Evolutionary conservation across 1,140 invertebrate genomes (phyloP).

Genomic region (Saccostrea glomerata): DNA sequence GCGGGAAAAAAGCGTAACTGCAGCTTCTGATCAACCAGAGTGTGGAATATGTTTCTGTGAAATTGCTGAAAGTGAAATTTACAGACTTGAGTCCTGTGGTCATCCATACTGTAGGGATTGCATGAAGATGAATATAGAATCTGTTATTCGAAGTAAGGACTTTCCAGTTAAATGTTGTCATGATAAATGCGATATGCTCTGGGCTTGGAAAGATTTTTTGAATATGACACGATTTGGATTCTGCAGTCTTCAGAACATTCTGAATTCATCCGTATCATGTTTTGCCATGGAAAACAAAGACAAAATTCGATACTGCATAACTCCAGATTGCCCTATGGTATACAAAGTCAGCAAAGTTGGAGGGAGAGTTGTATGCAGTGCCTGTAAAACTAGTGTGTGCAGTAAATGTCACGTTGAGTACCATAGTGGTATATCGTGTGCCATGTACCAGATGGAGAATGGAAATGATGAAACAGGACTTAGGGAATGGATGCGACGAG

Average conservation of each 20-base stretch:
- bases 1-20: not conserved
- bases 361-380: conserved; percentile 60
- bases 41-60: conserved; percentile 71
- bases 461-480: conserved; percentile 42
- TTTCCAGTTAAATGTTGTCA: conserved; percentile 68
- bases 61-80: conserved; percentile 63
- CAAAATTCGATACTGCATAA: conserved; percentile 66
- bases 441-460: conserved; percentile 58
- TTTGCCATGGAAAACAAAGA: conserved; percentile 61
- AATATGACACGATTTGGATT: conserved; percentile 45
- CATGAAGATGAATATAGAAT: conserved; percentile 58
- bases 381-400: conserved; percentile 66
- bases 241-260: conserved; percentile 48
- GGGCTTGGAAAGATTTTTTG: conserved; percentile 63
- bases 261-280: conserved; percentile 52
- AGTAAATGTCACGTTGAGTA: conserved; percentile 64
- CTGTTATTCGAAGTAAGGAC: conserved; percentile 49
- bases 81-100: conserved; percentile 71
- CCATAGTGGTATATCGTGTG: conserved; percentile 70
- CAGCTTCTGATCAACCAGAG: conserved; percentile 55
- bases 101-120: conserved; percentile 73
- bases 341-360: conserved; percentile 62
- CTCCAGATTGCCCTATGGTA: conserved; percentile 69
- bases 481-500: conserved; percentile 54
- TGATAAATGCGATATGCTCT: conserved; percentile 64